Conservation (phyloP, 1,140 invertebrate genomes). For the Tenebrio molitor region DNA sequence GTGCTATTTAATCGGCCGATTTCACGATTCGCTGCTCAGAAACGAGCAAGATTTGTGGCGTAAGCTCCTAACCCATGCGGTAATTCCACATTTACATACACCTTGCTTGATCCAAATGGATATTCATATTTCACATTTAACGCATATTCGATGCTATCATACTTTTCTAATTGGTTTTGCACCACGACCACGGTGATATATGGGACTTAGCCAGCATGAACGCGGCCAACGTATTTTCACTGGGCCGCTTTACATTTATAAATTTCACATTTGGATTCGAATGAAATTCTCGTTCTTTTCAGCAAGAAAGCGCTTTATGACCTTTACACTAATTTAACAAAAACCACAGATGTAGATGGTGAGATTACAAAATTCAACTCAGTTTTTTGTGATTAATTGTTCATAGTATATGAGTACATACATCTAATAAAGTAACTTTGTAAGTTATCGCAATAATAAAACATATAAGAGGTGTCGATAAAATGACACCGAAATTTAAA, state of each 20-base stretch:
- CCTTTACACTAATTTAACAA: too few species aligned
- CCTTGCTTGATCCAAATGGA: slow-evolving; percentile 53
- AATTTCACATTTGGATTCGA: slow-evolving; percentile 34
- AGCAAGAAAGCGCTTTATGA: slow-evolving; percentile 20
- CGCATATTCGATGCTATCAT: slow-evolving; percentile 49
- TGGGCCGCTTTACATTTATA: slow-evolving; percentile 36
- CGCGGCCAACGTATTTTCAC: slow-evolving; percentile 30
- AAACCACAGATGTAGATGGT: too few species aligned
- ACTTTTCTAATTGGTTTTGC: slow-evolving; percentile 55
- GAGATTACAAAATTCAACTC: too few species aligned
- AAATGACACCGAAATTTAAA: slow-evolving; percentile 30
- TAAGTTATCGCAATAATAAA: too few species aligned
- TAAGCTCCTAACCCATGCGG: slow-evolving; percentile 39
- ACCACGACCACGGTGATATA: slow-evolving; percentile 39
- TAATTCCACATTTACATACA: slow-evolving; percentile 52
- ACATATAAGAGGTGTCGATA: too few species aligned
- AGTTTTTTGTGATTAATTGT: too few species aligned
- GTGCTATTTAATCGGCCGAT: slow-evolving; percentile 52
- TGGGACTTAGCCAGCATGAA: slow-evolving; percentile 22
- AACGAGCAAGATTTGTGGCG: slow-evolving; percentile 53
- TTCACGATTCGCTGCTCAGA: slow-evolving; percentile 52
- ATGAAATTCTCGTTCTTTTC: neutral
- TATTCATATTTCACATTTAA: slow-evolving; percentile 56
- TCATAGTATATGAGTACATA: neutral
- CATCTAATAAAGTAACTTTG: neutral